Evolutionary conservation across 1,140 invertebrate genomes (phyloP).

Genomic region (Lordiphosa clarofinis): DNA sequence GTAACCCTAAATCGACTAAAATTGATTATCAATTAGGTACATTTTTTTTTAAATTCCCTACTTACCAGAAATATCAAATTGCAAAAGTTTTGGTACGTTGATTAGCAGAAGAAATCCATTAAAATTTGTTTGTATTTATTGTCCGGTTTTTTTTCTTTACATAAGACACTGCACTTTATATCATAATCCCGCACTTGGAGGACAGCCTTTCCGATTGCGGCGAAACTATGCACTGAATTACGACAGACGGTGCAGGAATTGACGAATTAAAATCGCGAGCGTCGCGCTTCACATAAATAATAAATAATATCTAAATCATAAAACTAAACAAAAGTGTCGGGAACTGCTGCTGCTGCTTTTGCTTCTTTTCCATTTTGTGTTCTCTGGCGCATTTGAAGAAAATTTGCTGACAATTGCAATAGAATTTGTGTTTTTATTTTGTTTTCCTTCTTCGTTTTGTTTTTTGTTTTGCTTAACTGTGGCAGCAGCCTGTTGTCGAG

Average conservation of each 20-base stretch:
- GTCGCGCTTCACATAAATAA: constrained; percentile 50
- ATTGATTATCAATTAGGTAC: too few species aligned
- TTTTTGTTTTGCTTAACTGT: constrained; percentile 47
- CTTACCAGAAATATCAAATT: constrained; percentile 19
- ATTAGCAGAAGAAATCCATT: constrained; percentile 2
- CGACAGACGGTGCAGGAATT: constrained; percentile 16
- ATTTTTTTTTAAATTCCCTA: constrained; percentile 2
- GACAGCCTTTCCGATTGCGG: constrained; percentile 59
- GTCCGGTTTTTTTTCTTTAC: constrained; percentile 8
- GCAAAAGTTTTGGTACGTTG: background rate
- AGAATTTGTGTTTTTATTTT: constrained; percentile 57
- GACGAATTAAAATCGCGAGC: constrained; percentile 21
- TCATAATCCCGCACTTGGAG: constrained; percentile 36
- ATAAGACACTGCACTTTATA: constrained; percentile 3
- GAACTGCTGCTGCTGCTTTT: background rate
- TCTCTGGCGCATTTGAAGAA: constrained; percentile 61
- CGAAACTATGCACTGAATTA: constrained; percentile 57
- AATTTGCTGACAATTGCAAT: constrained; percentile 75
- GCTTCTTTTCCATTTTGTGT: constrained; percentile 4
- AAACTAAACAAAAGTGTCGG: constrained; percentile 55
- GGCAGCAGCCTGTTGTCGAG: constrained; percentile 16
- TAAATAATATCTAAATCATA: constrained; percentile 30
- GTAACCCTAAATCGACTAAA: too few species aligned
- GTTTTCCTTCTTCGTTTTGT: constrained; percentile 22
- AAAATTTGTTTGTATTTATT: constrained; percentile 8